These are phyloP conservation scores for Drosophila suboccidentalis DNA, from an alignment of 2,888 invertebrate species.

Conservation along the genomic window DNA sequence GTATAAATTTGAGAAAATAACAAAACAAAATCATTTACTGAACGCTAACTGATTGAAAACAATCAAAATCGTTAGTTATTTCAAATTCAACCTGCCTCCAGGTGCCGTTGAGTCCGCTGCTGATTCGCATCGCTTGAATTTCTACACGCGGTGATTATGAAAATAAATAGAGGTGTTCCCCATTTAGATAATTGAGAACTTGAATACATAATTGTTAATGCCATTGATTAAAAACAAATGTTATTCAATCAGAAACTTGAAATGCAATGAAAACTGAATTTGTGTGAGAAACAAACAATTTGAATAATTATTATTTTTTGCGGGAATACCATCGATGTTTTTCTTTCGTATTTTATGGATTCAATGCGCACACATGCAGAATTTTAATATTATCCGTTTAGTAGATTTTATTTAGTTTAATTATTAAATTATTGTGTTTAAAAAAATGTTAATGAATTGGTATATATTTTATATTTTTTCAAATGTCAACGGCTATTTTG, in stretches of 20 bases:
- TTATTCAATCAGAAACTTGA: slow-evolving; percentile 10
- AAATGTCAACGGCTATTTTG: not conserved
- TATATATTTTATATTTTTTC: not conserved
- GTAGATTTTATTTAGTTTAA: not conserved
- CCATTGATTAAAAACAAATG: slow-evolving; percentile 4
- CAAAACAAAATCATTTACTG: slow-evolving; percentile 41
- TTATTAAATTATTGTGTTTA: not conserved
- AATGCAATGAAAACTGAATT: not conserved
- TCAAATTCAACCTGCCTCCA: slow-evolving; percentile 85
- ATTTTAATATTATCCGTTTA: slow-evolving; percentile 1
- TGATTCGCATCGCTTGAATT: slow-evolving; percentile 85
- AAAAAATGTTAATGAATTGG: not conserved
- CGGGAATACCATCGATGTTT: slow-evolving; percentile 1
- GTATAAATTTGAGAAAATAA: not conserved
- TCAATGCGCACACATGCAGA: slow-evolving; percentile 11
- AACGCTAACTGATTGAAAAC: slow-evolving; percentile 54
- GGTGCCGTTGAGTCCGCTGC: slow-evolving; percentile 81
- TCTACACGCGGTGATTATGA: slow-evolving; percentile 72
- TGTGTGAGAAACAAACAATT: slow-evolving; percentile 2
- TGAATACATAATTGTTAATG: slow-evolving; percentile 3
- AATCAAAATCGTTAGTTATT: slow-evolving; percentile 56
- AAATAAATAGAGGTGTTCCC: slow-evolving; percentile 66
- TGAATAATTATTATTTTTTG: not conserved
- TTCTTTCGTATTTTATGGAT: not conserved
- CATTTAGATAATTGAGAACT: slow-evolving; percentile 47